Percentiles rank a stretch among this genome's conserved stretches.
These are phyloP conservation scores for Onychomys arenicola DNA, from an alignment of 2,797 vertebrate genomes.

Conservation along the genomic window DNA sequence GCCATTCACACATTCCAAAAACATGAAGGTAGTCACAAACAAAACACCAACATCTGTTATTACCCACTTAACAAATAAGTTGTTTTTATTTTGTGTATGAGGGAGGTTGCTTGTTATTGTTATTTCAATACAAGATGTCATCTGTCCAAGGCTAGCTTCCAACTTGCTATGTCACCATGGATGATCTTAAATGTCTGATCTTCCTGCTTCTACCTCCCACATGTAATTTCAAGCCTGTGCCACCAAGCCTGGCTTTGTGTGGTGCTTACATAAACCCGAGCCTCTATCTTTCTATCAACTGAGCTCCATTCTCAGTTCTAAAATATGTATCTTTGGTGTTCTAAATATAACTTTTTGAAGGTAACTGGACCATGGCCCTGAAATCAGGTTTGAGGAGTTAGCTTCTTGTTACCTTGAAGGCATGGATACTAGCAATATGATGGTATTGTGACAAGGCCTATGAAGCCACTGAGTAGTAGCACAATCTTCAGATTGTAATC, in stretches of 20 bases:
- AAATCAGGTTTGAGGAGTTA: background rate
- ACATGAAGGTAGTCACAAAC: background rate
- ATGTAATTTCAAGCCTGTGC: background rate
- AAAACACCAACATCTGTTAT: background rate
- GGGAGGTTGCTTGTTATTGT: background rate
- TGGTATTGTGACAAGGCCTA: background rate
- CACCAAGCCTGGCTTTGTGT: background rate
- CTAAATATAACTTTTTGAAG: background rate
- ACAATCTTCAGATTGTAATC: background rate
- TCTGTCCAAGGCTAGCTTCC: background rate
- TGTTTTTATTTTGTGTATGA: background rate
- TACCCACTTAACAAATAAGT: conserved; percentile 13
- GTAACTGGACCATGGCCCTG: background rate
- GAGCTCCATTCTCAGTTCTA: background rate
- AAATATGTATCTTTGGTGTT: background rate
- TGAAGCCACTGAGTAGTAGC: background rate
- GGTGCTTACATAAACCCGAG: background rate
- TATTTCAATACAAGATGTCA: background rate
- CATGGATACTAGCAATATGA: background rate
- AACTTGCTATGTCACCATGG: background rate
- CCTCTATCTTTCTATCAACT: background rate
- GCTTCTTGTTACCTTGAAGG: background rate
- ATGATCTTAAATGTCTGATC: background rate
- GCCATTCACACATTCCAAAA: background rate
- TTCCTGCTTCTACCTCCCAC: background rate